Base-by-base conservation (phyloP, 2,888 invertebrate species). In the Mimumesa dahlbomi region DNA sequence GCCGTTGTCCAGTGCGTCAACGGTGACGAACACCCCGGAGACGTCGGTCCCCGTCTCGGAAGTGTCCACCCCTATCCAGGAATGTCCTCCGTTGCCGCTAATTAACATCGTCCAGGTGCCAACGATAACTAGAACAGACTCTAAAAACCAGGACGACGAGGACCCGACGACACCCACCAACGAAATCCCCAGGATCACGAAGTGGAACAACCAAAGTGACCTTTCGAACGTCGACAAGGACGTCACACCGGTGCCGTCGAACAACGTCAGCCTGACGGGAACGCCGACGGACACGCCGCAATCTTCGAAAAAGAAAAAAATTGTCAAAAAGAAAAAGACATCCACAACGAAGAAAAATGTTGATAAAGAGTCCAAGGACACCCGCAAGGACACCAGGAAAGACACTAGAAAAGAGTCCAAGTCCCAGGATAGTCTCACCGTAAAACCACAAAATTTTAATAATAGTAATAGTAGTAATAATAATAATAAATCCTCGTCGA, bases 121-220 rank as follows among this genome's bases (percentile, higher is more conserved):
- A 0, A 56, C 43, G 0, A 45, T 67, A 4, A 52, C 68, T 25
- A 50, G 21, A 21, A 31, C 52, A 7, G 68, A 69, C 6, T 25
- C 56, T 2, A 36, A 61, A 13, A 11, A 7, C 11, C 7, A 50
- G 13, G 77, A 82, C 4, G 82, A 81, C 0, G 83, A 83, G 36
- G 82, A 77, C 22, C 82, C 81, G 13, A 73, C 62, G 45, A 89
- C 84, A 36, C 88, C 82, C 43, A 90, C 84, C 43, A 89, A 80
- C 70, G 88, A 84, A 61, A 77, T 75, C 62, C 36, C 67, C 1
- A 84, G 73, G 16, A 85, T 89, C 6, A 77, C 84, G 13, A 87
- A 86, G 54, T 89, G 89, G 88, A 70, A 70, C 21, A 85, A 86
- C 11, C 81, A 77, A 5, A 81, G 82, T 5, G 87, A 89, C 50